A percentile compares a stretch with the other conserved stretches of the same genome.
Evolutionary conservation across 1,140 invertebrate species (phyloP).

Genomic region (Harlomillsia oculata): DNA sequence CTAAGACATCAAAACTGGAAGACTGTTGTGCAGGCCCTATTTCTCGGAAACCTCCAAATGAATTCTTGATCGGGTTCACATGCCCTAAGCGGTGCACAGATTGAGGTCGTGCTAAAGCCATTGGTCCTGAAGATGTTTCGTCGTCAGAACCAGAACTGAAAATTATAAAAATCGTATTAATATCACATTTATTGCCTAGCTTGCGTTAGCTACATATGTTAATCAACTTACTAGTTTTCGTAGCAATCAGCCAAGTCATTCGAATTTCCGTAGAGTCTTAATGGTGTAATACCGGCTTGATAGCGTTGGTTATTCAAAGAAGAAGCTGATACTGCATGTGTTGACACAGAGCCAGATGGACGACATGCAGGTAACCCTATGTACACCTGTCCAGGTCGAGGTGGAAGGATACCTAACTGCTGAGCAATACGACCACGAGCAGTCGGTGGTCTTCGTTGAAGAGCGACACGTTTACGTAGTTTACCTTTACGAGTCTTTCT

Average conservation of each 20-base stretch:
- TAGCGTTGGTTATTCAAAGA: conserved; percentile 14
- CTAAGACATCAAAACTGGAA: conserved; percentile 25
- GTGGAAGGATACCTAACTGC: conserved; percentile 41
- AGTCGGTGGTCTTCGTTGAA: conserved; percentile 33
- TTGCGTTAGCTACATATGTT: too few relatives aligned
- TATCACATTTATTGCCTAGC: neutral
- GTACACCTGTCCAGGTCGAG: conserved; percentile 39
- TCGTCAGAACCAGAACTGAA: conserved; percentile 34
- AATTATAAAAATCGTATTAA: conserved; percentile 15
- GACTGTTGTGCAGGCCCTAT: conserved; percentile 7
- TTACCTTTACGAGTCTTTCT: conserved; percentile 32
- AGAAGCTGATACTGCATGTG: conserved; percentile 2
- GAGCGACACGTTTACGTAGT: conserved; percentile 31
- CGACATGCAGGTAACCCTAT: conserved; percentile 38
- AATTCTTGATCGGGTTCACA: neutral
- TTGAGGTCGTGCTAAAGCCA: conserved; percentile 32
- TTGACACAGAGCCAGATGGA: neutral
- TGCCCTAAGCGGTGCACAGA: neutral
- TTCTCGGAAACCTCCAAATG: neutral
- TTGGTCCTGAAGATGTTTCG: conserved; percentile 34
- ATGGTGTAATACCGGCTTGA: conserved; percentile 27
- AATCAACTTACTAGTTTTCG: conserved; percentile 10
- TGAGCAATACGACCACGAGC: conserved; percentile 42
- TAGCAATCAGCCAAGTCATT: conserved; percentile 24
- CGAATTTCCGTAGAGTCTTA: conserved; percentile 19